phyloP scores from a whole-genome alignment of 2,797 vertebrate species.

The Acipenser oxyrinchus region DNA sequence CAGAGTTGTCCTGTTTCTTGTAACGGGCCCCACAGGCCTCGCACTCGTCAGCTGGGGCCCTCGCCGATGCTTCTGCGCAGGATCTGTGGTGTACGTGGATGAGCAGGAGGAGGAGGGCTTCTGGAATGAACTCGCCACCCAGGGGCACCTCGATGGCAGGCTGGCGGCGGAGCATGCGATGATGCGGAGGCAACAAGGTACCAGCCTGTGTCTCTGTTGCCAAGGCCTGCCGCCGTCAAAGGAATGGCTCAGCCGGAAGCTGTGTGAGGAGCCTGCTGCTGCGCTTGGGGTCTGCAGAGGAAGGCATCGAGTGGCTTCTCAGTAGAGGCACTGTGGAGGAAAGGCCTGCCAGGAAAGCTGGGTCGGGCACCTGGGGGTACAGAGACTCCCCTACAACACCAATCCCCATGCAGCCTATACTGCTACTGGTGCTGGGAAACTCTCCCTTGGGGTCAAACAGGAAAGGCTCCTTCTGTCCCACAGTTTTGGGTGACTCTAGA shows the following conservation, averaged over 20 bases:
- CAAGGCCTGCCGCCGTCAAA: constrained; percentile 83
- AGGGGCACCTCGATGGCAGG: constrained; percentile 91
- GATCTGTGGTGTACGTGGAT: constrained; percentile 45
- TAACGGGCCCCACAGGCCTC: constrained; percentile 74
- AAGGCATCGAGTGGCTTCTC: constrained; percentile 93
- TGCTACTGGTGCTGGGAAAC: constrained; percentile 46
- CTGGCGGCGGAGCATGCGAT: constrained; percentile 87
- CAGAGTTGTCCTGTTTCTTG: constrained; percentile 73
- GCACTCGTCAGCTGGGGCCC: constrained; percentile 66
- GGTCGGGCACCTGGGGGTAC: constrained; percentile 45
- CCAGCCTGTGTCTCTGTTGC: constrained; percentile 75
- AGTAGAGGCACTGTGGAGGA: constrained; percentile 77
- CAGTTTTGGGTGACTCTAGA: constrained; percentile 79
- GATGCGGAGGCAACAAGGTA: constrained; percentile 65
- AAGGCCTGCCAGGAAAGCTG: constrained; percentile 34
- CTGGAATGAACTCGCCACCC: constrained; percentile 76
- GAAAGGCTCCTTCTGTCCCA: constrained; percentile 70
- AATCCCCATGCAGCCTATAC: constrained; percentile 64
- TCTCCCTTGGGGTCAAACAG: constrained; percentile 68
- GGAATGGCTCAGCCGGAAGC: constrained; percentile 85
- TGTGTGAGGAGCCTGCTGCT: constrained; percentile 64
- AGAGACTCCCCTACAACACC: constrained; percentile 68
- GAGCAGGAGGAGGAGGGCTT: constrained; percentile 49
- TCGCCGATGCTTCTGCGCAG: constrained; percentile 67
- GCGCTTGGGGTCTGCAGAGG: constrained; percentile 73